Evolutionary conservation across 2,113 vertebrate genomes (phyloP).

Genomic region (Caretta caretta): DNA sequence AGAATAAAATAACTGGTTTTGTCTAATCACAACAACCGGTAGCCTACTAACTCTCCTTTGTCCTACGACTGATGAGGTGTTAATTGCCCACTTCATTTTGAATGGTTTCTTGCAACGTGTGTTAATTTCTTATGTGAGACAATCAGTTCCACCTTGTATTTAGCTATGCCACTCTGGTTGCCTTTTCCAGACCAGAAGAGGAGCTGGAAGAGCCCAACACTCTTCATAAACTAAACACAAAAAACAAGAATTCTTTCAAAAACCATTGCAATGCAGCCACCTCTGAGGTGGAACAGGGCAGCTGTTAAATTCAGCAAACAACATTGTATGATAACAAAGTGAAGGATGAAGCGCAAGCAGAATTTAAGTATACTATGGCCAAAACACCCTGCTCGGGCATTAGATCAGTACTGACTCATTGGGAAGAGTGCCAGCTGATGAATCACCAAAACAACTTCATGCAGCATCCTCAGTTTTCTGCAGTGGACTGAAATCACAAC

Average conservation of each 20-base stretch:
- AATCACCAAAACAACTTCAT: background rate
- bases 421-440: background rate
- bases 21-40: no score
- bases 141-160: accelerated
- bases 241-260: background rate
- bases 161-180: background rate
- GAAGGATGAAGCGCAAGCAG: background rate
- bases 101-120: no score
- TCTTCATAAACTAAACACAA: background rate
- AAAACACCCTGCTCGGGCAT: background rate
- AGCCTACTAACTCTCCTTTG: background rate
- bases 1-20: background rate
- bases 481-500: accelerated
- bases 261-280: background rate
- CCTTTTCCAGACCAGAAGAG: background rate
- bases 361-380: background rate
- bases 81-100: background rate
- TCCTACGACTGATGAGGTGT: background rate
- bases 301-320: background rate
- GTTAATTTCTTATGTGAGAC: background rate
- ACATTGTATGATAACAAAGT: background rate
- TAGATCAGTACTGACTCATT: background rate
- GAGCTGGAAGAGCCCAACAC: background rate
- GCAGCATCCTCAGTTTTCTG: background rate
- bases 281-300: background rate